Evolutionary conservation across 1,140 invertebrate species (phyloP), one percentile per base, ranked within the genome.

Genomic region (Heliothis subflexa): DNA sequence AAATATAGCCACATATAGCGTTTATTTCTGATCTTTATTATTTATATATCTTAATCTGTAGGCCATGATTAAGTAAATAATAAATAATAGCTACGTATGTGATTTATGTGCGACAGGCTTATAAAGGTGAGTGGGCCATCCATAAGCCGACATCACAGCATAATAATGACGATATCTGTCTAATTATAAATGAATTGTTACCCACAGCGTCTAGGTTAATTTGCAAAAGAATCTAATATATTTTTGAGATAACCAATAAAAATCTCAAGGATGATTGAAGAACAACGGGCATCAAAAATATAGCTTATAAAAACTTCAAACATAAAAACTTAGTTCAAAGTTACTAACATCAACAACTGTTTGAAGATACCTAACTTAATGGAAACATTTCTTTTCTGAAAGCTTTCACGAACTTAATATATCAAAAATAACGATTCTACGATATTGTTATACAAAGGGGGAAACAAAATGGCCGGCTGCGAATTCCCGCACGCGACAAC

Each of bases 401-500:
- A 73, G 52, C 5, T 49, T 64, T 73, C 21, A 54, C 25, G 25
- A 33, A 71, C 25, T 33, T 54, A 70, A 52, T 70, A 70, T 70
- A 66, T 49, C 16, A 47, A 54, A 52, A 25, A 21, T 70, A 13
- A 49, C 21, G 64, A 12, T 68, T 52, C 13, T 28, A 68, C 13
- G 40, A 70, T 54, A 54, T 55, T 55, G 10, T 54, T 54, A 71
- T 55, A 55, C 28, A 28, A 49, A 52, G 45, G 40, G 47, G 66
- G 66, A 28, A 70, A 70, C 47, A 70, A 70, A 73, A 77, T 57
- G 50, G 47, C 13, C n/a, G 61, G 10, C 45, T 2, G 13, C 11
- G 40, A 59, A 71, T 78, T 50, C 64, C 12, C 12, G 25, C 79
- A 77, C 68, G 79, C 79, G 52, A 75, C 40, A 13, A 33, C 12